Evolutionary conservation across 53 echinoderm and acorn worm species (phyloP).

Genomic region (Hippasteria phrygiana): DNA sequence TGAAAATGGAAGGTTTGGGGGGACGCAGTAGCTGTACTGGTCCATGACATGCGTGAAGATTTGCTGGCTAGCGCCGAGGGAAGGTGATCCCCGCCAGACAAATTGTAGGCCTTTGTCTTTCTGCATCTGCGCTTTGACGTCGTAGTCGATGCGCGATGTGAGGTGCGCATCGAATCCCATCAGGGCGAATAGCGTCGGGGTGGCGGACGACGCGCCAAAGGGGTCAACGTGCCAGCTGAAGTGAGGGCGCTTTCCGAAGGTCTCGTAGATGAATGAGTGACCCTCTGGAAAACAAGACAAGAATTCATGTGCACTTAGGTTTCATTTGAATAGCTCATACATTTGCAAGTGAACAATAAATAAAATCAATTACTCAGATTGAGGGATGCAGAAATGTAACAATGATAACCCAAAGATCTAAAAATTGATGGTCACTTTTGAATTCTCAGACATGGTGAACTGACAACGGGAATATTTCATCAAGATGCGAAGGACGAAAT

Average conservation of each 20-base stretch:
- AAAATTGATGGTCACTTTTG: no score
- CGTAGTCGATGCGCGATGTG: conserved; percentile 83
- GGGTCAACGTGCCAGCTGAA: conserved; percentile 92
- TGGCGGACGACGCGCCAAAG: conserved; percentile 87
- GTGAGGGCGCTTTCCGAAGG: conserved; percentile 84
- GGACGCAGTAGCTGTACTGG: conserved; percentile 77
- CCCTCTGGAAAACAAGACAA: conserved; percentile 68
- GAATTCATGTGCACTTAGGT: background rate
- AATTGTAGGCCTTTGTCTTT: conserved; percentile 82
- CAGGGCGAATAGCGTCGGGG: conserved; percentile 82
- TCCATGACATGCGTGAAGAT: conserved; percentile 92
- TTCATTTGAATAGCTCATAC: no score
- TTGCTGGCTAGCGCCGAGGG: conserved; percentile 59
- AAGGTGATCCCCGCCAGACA: conserved; percentile 80
- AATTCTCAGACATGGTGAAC: no score
- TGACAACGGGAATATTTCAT: no score
- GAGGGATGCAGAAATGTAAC: no score
- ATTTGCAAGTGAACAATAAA: no score
- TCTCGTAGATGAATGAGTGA: conserved; percentile 86
- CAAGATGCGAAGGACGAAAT: no score
- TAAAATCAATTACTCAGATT: no score
- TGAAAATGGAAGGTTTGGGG: conserved; percentile 71
- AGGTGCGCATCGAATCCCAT: conserved; percentile 90
- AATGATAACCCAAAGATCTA: no score
- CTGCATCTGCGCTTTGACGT: conserved; percentile 78